Conservation (phyloP, 2,888 invertebrate genomes). For the Steinernema scapterisci region DNA sequence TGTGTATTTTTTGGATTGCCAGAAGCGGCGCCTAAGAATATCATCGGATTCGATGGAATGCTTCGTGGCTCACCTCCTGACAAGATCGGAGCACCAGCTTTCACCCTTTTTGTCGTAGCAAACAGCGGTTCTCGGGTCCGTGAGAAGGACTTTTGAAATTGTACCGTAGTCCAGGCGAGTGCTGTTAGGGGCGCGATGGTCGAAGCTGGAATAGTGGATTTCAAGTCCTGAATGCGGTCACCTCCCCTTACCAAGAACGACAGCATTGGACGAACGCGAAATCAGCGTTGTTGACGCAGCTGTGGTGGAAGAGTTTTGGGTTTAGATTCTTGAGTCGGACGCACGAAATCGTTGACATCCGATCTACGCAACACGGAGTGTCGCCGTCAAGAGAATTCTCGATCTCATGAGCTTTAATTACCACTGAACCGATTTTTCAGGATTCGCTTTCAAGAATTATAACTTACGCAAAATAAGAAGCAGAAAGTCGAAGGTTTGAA, state of each 20-base stretch:
- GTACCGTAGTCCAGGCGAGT: neutral
- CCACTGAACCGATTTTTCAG: neutral
- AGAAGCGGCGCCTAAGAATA: conserved; percentile 47
- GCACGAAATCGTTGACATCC: conserved; percentile 59
- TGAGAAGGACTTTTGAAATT: conserved; percentile 38
- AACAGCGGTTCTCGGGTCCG: conserved; percentile 34
- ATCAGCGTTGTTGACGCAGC: conserved; percentile 58
- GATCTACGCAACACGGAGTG: conserved; percentile 63
- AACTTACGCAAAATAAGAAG: neutral
- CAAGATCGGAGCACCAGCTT: conserved; percentile 46
- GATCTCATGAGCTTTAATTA: neutral
- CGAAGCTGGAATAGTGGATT: neutral
- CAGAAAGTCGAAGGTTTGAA: neutral
- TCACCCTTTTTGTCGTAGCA: conserved; percentile 44
- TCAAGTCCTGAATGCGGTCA: neutral
- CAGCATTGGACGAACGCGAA: conserved; percentile 65
- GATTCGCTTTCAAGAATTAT: neutral
- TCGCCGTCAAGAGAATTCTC: conserved; percentile 43
- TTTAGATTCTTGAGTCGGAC: conserved; percentile 47
- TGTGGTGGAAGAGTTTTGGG: conserved; percentile 44
- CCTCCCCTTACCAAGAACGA: conserved; percentile 49
- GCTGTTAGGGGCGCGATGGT: neutral
- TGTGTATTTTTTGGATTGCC: conserved; percentile 45
- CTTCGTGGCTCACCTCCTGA: conserved; percentile 38
- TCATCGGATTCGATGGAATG: neutral